phyloP scores from a whole-genome alignment of 2,113 vertebrate genomes.

The Rhadina sibilatrix region DNA sequence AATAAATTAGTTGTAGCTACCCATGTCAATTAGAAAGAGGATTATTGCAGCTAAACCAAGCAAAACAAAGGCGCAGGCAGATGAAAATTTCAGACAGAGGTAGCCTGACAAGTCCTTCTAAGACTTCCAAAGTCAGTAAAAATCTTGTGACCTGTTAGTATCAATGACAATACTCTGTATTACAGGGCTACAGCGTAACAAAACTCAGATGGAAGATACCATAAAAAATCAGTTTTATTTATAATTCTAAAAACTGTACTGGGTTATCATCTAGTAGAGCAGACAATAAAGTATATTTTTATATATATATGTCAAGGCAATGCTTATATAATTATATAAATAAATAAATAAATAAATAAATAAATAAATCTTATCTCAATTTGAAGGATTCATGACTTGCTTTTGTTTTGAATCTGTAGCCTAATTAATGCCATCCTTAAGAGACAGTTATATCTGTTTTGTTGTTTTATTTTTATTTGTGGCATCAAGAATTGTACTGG shows the following conservation, averaged over 20 bases:
- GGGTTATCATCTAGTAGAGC: neutral
- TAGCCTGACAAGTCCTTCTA: neutral
- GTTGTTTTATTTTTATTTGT: neutral
- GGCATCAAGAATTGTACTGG: neutral
- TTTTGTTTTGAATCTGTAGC: neutral
- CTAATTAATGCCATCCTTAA: neutral
- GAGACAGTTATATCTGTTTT: neutral
- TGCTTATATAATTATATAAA: neutral
- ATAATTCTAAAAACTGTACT: neutral
- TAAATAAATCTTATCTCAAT: neutral
- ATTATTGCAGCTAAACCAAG: neutral
- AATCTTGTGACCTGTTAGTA: neutral
- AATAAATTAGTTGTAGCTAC: neutral
- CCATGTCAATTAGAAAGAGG: neutral
- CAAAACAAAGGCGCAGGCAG: neutral
- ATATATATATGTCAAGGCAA: neutral
- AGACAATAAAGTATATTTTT: neutral
- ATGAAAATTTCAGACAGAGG: neutral
- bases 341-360: neutral
- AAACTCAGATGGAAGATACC: neutral
- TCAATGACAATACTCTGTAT: neutral
- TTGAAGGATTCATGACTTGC: neutral
- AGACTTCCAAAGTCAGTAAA: neutral
- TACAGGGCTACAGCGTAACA: neutral
- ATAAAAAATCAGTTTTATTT: neutral